Conservation (phyloP, 2,888 invertebrate genomes). For the Stenchaetothrips biformis region DNA sequence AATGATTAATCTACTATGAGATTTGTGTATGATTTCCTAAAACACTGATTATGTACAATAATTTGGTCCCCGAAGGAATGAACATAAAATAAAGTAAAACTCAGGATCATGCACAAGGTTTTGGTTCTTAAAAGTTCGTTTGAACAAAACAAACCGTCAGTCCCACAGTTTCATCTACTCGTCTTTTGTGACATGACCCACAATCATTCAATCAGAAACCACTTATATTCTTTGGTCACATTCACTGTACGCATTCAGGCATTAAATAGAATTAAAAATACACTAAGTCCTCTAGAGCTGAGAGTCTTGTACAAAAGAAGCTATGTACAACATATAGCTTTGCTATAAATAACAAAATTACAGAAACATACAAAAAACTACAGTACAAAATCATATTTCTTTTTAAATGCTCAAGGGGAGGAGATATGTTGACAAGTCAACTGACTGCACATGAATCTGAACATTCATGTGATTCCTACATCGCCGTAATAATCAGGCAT, state of each 20-base stretch:
- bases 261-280: not conserved
- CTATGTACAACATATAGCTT: constrained; percentile 4
- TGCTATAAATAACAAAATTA: not conserved
- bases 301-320: not conserved
- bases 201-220: constrained; percentile 5
- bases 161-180: too few relatives aligned
- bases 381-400: not conserved
- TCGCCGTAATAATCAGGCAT: too few relatives aligned
- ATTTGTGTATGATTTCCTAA: not conserved
- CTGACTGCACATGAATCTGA: too few relatives aligned
- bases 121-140: too few relatives aligned
- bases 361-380: too few relatives aligned
- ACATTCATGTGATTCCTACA: too few relatives aligned
- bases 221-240: constrained; percentile 16
- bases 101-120: not conserved
- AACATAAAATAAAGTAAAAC: constrained; percentile 5
- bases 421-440: too few relatives aligned
- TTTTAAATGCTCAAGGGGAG: not conserved
- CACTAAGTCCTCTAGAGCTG: not conserved
- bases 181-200: too few relatives aligned
- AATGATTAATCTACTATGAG: not conserved
- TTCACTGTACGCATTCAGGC: constrained; percentile 7
- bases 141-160: too few relatives aligned
- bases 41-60: constrained; percentile 13
- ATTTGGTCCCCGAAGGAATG: constrained; percentile 20